These are phyloP conservation scores for Allophyes oxyacanthae DNA, from an alignment of 2,888 invertebrate genomes.

Conservation along the genomic window DNA sequence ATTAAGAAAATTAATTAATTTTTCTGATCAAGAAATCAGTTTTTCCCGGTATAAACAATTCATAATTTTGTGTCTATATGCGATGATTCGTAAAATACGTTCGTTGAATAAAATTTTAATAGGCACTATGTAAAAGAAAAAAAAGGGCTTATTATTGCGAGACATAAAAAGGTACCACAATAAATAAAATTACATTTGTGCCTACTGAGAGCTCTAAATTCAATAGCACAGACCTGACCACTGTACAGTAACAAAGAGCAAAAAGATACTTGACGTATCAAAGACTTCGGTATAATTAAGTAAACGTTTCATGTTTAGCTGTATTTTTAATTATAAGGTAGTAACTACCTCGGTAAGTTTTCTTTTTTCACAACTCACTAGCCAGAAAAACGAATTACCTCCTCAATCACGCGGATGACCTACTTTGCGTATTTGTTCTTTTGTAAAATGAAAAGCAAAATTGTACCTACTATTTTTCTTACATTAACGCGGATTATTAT, in stretches of 20 bases:
- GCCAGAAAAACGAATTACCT: background rate
- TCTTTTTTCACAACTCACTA: background rate
- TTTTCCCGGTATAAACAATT: background rate
- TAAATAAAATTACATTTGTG: too few relatives aligned
- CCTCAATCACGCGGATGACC: background rate
- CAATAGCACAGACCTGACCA: background rate
- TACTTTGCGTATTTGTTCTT: background rate
- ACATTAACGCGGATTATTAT: too few relatives aligned
- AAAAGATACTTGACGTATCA: background rate
- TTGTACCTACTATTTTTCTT: too few relatives aligned
- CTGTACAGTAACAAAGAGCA: too few relatives aligned
- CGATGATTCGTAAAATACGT: background rate
- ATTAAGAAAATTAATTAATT: too few relatives aligned
- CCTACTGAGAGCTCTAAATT: background rate
- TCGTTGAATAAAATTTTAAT: background rate
- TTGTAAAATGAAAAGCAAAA: background rate
- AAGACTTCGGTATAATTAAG: background rate
- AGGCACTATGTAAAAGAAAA: background rate
- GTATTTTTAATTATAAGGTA: too few relatives aligned
- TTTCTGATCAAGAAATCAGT: too few relatives aligned
- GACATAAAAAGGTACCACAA: background rate
- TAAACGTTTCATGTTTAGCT: background rate
- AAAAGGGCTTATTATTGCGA: slow-evolving; percentile 1
- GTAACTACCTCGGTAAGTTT: too few relatives aligned
- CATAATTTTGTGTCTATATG: slow-evolving; percentile 10